These are phyloP conservation scores for Zaprionus camerounensis DNA, from an alignment of 1,140 invertebrate species.

Conservation along the genomic window DNA sequence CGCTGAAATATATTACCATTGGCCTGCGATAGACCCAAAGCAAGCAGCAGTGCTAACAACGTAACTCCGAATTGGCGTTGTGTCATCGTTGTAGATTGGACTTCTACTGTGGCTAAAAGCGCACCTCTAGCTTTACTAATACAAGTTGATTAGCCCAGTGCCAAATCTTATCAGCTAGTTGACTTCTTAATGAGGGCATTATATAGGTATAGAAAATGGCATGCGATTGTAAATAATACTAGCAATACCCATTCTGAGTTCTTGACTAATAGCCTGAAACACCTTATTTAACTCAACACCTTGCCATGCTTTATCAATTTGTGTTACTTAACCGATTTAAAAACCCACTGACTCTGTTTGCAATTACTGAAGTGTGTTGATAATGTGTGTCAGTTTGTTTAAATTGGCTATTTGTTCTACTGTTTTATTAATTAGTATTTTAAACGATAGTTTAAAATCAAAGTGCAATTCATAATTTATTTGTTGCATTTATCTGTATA, in stretches of 20 bases:
- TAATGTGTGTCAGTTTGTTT: neutral
- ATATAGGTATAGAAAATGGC: slow-evolving; percentile 26
- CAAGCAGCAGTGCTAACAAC: slow-evolving; percentile 42
- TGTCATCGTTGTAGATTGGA: slow-evolving; percentile 52
- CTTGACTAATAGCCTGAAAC: slow-evolving; percentile 14
- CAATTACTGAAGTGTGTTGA: neutral
- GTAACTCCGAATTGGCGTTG: slow-evolving; percentile 33
- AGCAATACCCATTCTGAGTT: neutral
- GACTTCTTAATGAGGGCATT: slow-evolving; percentile 49
- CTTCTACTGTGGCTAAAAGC: slow-evolving; percentile 44
- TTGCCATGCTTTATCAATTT: slow-evolving; percentile 52
- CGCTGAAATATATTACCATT: slow-evolving; percentile 57
- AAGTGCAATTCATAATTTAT: neutral
- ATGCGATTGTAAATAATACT: slow-evolving; percentile 52
- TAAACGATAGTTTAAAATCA: neutral
- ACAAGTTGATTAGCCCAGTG: slow-evolving; percentile 20
- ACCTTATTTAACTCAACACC: slow-evolving; percentile 19
- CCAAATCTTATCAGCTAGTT: slow-evolving; percentile 59
- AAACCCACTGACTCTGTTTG: slow-evolving; percentile 10
- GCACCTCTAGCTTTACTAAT: slow-evolving; percentile 6
- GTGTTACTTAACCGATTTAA: slow-evolving; percentile 3
- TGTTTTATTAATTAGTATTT: neutral
- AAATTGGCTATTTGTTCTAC: neutral
- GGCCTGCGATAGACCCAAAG: slow-evolving; percentile 22
- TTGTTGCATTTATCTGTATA: neutral